Conservation (phyloP, 2,797 vertebrate genomes). For the Coracias cyanogaster region DNA sequence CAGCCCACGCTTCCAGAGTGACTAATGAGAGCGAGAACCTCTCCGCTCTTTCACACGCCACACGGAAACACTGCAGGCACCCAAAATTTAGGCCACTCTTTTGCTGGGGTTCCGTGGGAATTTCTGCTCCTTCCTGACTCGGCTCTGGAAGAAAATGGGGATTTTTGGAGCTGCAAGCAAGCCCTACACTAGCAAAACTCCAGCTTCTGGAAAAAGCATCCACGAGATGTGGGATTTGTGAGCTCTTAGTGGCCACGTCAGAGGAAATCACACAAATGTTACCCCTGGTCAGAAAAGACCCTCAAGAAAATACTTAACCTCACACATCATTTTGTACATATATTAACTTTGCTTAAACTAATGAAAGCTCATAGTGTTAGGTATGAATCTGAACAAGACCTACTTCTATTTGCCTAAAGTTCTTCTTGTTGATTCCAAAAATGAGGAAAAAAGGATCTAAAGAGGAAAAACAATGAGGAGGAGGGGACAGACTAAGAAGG, state of each 20-base stretch:
- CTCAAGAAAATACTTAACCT: neutral
- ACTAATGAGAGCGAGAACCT: neutral
- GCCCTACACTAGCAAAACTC: fast-evolving
- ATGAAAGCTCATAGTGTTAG: fast-evolving
- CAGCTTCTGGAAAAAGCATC: fast-evolving
- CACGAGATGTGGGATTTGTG: neutral
- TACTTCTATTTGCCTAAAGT: fast-evolving
- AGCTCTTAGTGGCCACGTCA: neutral
- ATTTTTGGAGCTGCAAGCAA: neutral
- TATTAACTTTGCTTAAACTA: neutral
- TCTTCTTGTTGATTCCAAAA: neutral
- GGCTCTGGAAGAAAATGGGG: fast-evolving
- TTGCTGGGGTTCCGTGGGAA: fast-evolving
- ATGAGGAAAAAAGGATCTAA: fast-evolving
- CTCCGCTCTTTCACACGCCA: neutral
- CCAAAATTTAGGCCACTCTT: neutral
- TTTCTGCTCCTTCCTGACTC: neutral
- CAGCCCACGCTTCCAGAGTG: neutral
- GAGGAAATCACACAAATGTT: neutral
- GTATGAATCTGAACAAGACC: fast-evolving
- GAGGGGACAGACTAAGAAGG: neutral
- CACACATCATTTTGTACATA: fast-evolving
- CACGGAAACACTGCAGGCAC: neutral
- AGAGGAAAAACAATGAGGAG: neutral
- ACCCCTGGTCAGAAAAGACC: neutral